Base-by-base conservation (phyloP, 2,113 vertebrate genomes). In the Azemiops feae region DNA sequence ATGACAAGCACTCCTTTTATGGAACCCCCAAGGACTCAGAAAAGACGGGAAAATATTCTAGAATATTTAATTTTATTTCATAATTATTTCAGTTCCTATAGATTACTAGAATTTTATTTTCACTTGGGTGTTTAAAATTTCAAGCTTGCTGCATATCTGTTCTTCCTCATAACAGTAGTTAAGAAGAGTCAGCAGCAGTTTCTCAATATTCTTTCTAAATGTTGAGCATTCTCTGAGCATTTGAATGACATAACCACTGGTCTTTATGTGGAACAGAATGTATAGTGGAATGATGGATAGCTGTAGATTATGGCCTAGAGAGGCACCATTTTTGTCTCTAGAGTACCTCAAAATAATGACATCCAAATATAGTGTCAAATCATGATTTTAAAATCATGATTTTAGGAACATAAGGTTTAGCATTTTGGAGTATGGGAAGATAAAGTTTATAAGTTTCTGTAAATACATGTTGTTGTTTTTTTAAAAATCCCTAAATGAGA, bases 61-160 rank as follows among this genome's bases (percentile, higher is more conserved):
- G 20, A 50, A 53, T 64, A 47, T 92, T 81, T 81, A 81, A 81
- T 34, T n/a, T 85, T 47, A 55, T 93, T 92, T 25, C 64, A 34
- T 1, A 94, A 93, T 91, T 94, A 89, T 45, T 2, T 9, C 88
- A 92, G 5, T 2, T 88, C 5, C 92, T 94, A 89, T 39, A 81
- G 50, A 7, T 89, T 95, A 85, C 60, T 94, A 30, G 94, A 91
- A 94, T 92, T 94, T 87, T 47, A 4, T 50, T 86, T 93, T 95
- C 90, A 87, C 34, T 92, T 23, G 47, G 88, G 27, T 60, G 10
- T 45, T 45, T 85, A 43, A 74, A 55, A 90, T 94, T 43, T 53
- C 92, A 94, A 87, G n/a, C 74, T 34, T 45, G n/a, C 9, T 45
- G 27, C n/a, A 96, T 50, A 91, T 90, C 53, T 55, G 27, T 55